phyloP scores from a whole-genome alignment of 2,797 vertebrate species.

The Trematomus bernacchii region DNA sequence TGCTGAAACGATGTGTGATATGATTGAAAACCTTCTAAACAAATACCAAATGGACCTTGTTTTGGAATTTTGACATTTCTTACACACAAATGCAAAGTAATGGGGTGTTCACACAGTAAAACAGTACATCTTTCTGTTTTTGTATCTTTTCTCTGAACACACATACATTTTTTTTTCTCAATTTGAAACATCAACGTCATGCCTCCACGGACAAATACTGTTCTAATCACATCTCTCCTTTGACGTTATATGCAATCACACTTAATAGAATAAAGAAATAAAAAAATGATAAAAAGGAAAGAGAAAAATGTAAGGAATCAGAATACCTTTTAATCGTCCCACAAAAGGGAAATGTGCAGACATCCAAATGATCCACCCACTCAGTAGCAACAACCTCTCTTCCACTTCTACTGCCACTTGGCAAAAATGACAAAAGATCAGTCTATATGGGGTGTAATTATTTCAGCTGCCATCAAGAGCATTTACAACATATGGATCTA shows the following conservation, averaged over 20 bases:
- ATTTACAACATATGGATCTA: constrained; percentile 1
- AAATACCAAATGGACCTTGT: neutral
- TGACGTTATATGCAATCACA: no score
- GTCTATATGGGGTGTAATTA: neutral
- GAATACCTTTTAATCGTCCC: no score
- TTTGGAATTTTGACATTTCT: neutral
- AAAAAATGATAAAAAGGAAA: neutral
- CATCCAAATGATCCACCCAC: constrained; percentile 8
- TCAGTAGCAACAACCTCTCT: constrained; percentile 2
- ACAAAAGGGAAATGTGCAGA: no score
- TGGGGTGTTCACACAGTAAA: neutral
- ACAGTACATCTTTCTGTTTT: no score
- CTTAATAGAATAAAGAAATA: neutral
- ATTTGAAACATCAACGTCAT: neutral
- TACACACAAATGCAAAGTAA: neutral
- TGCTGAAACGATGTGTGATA: neutral
- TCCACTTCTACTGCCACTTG: neutral
- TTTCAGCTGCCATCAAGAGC: constrained; percentile 6
- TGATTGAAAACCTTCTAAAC: neutral
- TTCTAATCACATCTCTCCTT: no score
- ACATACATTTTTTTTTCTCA: neutral
- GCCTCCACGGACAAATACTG: no score
- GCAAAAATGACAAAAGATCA: neutral
- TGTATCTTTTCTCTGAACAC: no score
- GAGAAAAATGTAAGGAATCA: neutral